A percentile compares a stretch with the other conserved stretches of the same genome.
These are phyloP conservation scores for Malachius bipustulatus DNA, from an alignment of 2,888 invertebrate genomes.

Conservation along the genomic window DNA sequence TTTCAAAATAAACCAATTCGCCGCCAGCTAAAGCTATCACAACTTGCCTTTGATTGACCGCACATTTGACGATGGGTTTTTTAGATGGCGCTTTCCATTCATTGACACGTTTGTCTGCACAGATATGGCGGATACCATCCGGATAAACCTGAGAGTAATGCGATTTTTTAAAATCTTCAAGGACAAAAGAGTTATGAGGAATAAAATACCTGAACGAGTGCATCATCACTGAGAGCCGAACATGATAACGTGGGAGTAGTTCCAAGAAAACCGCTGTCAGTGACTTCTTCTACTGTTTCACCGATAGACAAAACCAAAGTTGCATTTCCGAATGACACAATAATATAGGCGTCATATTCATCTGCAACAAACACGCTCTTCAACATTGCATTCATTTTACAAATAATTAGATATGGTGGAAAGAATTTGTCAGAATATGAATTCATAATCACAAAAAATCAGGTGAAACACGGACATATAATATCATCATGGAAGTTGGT, in stretches of 20 bases:
- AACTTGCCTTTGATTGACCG: conserved; percentile 96
- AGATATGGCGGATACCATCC: conserved; percentile 95
- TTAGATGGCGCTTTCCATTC: conserved; percentile 99
- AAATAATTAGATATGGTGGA: not conserved
- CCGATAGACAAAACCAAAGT: conserved; percentile 98
- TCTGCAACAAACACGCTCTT: conserved; percentile 80
- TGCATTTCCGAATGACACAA: conserved; percentile 97
- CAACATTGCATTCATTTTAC: conserved; percentile 8
- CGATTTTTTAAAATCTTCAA: no score
- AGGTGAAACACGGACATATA: conserved; percentile 36
- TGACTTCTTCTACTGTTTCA: conserved; percentile 99
- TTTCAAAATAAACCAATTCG: conserved; percentile 97
- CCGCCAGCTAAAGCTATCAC: conserved; percentile 96
- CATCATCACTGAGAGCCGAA: conserved; percentile 94
- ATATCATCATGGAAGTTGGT: conserved; percentile 27
- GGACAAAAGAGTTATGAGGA: not conserved
- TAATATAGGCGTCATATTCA: conserved; percentile 98
- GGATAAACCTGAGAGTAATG: conserved; percentile 73
- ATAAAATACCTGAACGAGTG: conserved; percentile 74
- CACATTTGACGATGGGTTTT: conserved; percentile 93
- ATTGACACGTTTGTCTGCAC: conserved; percentile 95
- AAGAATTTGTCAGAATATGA: not conserved
- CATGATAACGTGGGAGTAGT: conserved; percentile 98
- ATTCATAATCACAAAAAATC: conserved; percentile 28
- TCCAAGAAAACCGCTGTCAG: conserved; percentile 97